Conservation (phyloP, 2,113 vertebrate genomes). For the Dromaius novaehollandiae region DNA sequence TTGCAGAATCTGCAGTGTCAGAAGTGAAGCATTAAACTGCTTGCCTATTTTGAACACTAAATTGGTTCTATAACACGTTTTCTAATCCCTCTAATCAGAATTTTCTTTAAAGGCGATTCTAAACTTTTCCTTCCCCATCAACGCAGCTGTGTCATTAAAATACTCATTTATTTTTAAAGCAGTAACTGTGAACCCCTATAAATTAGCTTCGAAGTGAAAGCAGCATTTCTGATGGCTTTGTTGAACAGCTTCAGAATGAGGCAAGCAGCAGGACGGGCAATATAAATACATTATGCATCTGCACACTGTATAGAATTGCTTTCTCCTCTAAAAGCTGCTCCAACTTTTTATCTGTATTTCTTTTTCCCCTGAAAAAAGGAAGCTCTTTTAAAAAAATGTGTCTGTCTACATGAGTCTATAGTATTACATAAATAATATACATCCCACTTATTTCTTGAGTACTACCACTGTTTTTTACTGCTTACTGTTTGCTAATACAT, state of each 20-base stretch:
- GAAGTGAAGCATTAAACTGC: background rate
- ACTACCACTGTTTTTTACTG: background rate
- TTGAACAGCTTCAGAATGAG: background rate
- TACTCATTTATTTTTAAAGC: slow-evolving; percentile 12
- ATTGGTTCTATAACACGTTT: background rate
- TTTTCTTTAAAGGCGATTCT: slow-evolving; percentile 3
- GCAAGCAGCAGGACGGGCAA: background rate
- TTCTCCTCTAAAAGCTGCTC: background rate
- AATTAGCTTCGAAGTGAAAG: slow-evolving; percentile 37
- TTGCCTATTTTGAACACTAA: slow-evolving; percentile 25
- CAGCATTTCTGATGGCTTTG: slow-evolving; percentile 19
- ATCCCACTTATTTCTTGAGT: slow-evolving; percentile 22
- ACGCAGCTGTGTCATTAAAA: slow-evolving; percentile 27
- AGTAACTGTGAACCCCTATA: background rate
- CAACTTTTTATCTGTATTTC: slow-evolving; percentile 13
- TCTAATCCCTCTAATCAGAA: slow-evolving; percentile 21
- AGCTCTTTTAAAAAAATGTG: background rate
- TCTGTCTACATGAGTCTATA: background rate
- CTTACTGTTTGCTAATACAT: slow-evolving; percentile 23
- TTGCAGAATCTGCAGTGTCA: background rate
- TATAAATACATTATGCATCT: background rate
- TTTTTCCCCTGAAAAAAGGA: background rate
- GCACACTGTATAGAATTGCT: background rate
- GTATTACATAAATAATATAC: background rate
- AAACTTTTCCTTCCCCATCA: background rate